Evolutionary conservation across 2,888 invertebrate species (phyloP).

Genomic region (Caenorhabditis afra): DNA sequence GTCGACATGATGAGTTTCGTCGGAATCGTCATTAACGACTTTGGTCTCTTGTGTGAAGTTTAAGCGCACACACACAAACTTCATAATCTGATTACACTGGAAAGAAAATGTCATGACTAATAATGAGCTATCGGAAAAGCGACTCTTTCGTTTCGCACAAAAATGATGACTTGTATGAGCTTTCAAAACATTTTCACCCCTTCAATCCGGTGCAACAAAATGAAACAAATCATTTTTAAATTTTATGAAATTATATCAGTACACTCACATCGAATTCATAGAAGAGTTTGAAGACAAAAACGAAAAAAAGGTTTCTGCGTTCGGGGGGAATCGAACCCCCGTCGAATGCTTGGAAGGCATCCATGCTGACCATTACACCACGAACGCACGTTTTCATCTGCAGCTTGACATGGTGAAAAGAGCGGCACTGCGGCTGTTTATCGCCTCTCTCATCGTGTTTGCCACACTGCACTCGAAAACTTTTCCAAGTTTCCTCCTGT

Average conservation of each 20-base stretch:
- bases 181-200: no score
- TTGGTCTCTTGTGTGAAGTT: slow-evolving; percentile 30
- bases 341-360: slow-evolving; percentile 71
- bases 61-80: slow-evolving; percentile 4
- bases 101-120: slow-evolving; percentile 42
- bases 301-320: slow-evolving; percentile 58
- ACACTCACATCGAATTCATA: no score
- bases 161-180: no score
- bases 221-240: no score
- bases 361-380: slow-evolving; percentile 72
- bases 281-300: no score
- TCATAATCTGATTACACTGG: not conserved
- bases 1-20: slow-evolving; percentile 34
- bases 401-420: not conserved
- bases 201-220: no score
- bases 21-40: slow-evolving; percentile 46
- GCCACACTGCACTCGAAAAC: no score
- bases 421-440: not conserved
- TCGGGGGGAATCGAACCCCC: slow-evolving; percentile 69
- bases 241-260: no score
- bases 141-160: not conserved
- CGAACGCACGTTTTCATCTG: slow-evolving; percentile 50
- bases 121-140: not conserved
- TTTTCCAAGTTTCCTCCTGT: not conserved
- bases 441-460: no score